A percentile compares a stretch with the other conserved stretches of the same genome.
Conservation (phyloP, 2,888 invertebrate genomes). For the Ametastegia equiseti region DNA sequence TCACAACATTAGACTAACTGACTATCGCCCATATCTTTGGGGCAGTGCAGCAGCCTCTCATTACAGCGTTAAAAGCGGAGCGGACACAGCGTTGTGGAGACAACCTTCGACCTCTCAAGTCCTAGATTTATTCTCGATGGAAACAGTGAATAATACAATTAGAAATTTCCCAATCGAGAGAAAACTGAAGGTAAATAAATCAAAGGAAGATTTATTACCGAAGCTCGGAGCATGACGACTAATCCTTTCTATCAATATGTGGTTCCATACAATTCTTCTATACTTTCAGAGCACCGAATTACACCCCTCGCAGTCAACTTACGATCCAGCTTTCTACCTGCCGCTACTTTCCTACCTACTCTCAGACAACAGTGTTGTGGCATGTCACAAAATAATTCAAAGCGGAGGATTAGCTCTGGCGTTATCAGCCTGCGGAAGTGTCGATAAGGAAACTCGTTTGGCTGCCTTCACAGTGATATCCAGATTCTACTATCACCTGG, state of each 20-base stretch:
- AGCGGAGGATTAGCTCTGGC: conserved; percentile 85
- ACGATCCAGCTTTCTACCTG: conserved; percentile 90
- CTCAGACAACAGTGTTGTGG: conserved; percentile 85
- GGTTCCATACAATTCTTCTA: background rate
- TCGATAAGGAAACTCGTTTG: conserved; percentile 82
- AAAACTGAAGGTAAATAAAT: conserved; percentile 75
- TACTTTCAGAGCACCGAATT: conserved; percentile 59
- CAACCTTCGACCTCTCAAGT: conserved; percentile 87
- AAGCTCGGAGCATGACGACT: no score
- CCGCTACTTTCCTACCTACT: conserved; percentile 87
- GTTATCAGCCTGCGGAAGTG: conserved; percentile 84
- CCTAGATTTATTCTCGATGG: conserved; percentile 83
- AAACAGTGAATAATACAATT: conserved; percentile 83
- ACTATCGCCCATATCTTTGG: conserved; percentile 90
- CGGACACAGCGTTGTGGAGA: conserved; percentile 81
- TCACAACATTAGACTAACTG: conserved; percentile 81
- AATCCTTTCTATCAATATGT: background rate
- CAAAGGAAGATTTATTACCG: background rate
- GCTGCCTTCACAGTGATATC: conserved; percentile 87
- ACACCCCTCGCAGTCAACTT: conserved; percentile 68
- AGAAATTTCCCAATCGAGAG: conserved; percentile 84
- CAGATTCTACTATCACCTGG: conserved; percentile 86
- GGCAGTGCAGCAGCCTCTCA: conserved; percentile 88
- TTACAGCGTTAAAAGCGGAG: conserved; percentile 83
- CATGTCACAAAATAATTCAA: conserved; percentile 84